A percentile compares a stretch with the other conserved stretches of the same genome.
phyloP scores from a whole-genome alignment of 2,797 vertebrate genomes.

The Eulemur albifrons region DNA sequence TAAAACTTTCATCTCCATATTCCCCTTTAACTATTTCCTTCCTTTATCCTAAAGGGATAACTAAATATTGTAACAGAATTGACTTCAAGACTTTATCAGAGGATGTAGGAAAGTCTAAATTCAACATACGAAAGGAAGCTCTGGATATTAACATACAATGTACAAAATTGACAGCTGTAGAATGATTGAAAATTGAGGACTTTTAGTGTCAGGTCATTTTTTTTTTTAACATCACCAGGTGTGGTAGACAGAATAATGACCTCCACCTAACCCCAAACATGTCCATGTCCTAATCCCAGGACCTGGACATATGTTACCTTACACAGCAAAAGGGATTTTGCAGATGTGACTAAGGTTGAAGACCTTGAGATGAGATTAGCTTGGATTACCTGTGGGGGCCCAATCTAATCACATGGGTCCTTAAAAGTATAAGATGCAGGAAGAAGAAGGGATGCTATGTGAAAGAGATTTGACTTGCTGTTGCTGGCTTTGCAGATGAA shows the following conservation, averaged over 20 bases:
- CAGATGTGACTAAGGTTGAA: neutral
- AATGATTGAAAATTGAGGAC: neutral
- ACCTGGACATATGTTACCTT: neutral
- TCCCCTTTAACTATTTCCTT: neutral
- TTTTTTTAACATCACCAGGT: neutral
- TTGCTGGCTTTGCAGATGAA: neutral
- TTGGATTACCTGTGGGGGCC: neutral
- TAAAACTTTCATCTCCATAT: neutral
- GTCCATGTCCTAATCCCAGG: neutral
- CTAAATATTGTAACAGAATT: neutral
- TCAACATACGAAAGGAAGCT: neutral
- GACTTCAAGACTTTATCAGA: neutral
- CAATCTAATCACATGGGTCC: neutral
- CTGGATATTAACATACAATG: neutral
- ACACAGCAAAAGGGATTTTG: neutral
- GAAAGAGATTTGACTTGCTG: neutral
- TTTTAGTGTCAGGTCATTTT: neutral
- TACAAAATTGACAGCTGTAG: neutral
- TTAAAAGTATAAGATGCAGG: neutral
- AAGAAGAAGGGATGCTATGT: neutral
- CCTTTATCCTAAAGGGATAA: neutral
- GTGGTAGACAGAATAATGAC: neutral
- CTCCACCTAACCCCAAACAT: neutral
- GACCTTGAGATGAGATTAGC: neutral
- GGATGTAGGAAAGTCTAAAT: neutral